Percentiles rank a stretch among this genome's conserved stretches.
Conservation (phyloP, 1,140 invertebrate genomes). For the Heliconius eleuchia region DNA sequence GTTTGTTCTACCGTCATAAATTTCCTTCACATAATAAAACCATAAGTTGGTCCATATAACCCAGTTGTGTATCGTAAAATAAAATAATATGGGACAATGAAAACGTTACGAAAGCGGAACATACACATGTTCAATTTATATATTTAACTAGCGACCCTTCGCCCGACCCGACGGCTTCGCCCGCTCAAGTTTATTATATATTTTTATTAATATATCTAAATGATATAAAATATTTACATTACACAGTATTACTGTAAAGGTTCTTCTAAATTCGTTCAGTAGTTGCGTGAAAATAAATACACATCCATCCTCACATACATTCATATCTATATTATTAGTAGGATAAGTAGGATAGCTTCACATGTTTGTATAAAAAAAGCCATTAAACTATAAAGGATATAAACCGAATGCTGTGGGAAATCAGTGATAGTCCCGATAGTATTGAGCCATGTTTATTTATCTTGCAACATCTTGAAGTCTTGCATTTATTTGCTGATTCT, state of each 20-base stretch:
- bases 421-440: not conserved
- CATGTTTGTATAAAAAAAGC: constrained; percentile 22
- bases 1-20: constrained; percentile 43
- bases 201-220: too few relatives aligned
- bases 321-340: too few relatives aligned
- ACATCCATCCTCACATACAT: too few relatives aligned
- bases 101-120: constrained; percentile 50
- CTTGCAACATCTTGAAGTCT: not conserved
- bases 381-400: constrained; percentile 9
- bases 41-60: constrained; percentile 37
- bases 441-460: not conserved
- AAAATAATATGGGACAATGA: constrained; percentile 54
- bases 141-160: not conserved
- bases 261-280: too few relatives aligned
- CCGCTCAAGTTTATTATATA: too few relatives aligned
- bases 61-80: constrained; percentile 60
- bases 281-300: too few relatives aligned
- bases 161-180: too few relatives aligned
- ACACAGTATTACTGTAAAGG: too few relatives aligned
- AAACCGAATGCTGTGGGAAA: not conserved
- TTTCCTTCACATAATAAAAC: not conserved
- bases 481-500: not conserved
- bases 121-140: constrained; percentile 17
- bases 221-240: too few relatives aligned
- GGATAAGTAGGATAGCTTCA: constrained; percentile 10